Base-by-base conservation (phyloP, 2,888 invertebrate species). In the Chouioia cunea region DNA sequence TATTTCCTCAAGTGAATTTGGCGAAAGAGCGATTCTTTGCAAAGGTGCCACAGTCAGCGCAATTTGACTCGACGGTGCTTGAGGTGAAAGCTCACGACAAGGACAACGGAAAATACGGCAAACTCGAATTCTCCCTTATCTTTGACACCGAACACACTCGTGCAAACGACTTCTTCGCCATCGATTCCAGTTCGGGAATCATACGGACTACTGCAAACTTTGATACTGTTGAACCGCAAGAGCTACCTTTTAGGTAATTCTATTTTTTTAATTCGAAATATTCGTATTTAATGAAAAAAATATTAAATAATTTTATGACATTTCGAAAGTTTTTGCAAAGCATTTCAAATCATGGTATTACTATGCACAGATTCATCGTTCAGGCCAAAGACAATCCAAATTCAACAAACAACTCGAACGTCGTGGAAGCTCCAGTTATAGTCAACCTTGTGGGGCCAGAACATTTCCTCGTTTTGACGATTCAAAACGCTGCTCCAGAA, bases 51-150 rank as follows among this genome's bases (percentile, higher is more conserved):
- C 89, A 90, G 59, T 91, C 92, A 77, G 91, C 93, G 75, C 89
- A 92, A 65, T 88, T 96, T 71, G 92, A 92, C 12, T 92, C 93
- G 3, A 90, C 92, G 47, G 92, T 97, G 4, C 82, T 94, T 52
- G 93, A 94, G 87, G 91, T 97, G 4, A 92, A 91, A 89, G 97
- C 97, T 0, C 91, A 91, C 76, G 97, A 97, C 85, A 90, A 90
- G 76, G 97, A 97, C 82, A 93, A 93, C 65, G 95, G 95, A 0
- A 91, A 91, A 74, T 94, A 90, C 82, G 96, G 96, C 1, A 91
- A 91, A 80, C 87, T 97, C 22, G 90, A 91, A 75, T 97, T 95
- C 84, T 69, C 65, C 0, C 36, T 74, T n/a, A 18, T 64, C 0
- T 72, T 74, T 36, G 70, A 72, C 16, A 57, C 36, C 0, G 71